These are phyloP conservation scores for Streptopelia turtur DNA, from an alignment of 2,797 vertebrate species.

Conservation along the genomic window DNA sequence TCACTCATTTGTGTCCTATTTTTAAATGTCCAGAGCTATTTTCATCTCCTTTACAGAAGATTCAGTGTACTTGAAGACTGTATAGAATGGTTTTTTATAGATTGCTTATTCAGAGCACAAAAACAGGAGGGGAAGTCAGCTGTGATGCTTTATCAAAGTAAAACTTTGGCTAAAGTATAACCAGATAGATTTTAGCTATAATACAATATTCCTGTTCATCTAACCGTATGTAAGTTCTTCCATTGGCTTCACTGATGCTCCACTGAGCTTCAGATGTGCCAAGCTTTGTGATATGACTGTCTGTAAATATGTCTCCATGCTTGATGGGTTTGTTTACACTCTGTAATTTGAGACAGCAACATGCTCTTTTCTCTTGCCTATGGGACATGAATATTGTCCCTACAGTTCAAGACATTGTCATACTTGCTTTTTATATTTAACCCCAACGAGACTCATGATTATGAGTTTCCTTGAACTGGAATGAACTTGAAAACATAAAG, in stretches of 20 bases:
- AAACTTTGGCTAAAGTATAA: not conserved
- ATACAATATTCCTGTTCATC: not conserved
- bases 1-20: not conserved
- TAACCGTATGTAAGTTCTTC: not conserved
- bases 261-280: not conserved
- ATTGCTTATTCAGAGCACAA: not conserved
- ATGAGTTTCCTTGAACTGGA: not conserved
- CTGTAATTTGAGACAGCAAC: not conserved
- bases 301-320: not conserved
- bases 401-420: not conserved
- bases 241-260: not conserved
- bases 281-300: not conserved
- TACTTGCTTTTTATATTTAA: not conserved
- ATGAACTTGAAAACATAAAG: slow-evolving; percentile 1
- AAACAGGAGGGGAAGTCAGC: not conserved
- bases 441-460: not conserved
- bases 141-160: not conserved
- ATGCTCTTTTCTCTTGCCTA: not conserved
- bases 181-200: not conserved
- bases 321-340: not conserved
- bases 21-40: not conserved
- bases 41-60: not conserved
- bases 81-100: not conserved
- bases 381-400: not conserved
- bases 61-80: not conserved